These are phyloP conservation scores for Chloebia gouldiae DNA, from an alignment of 2,113 vertebrate genomes.

Conservation along the genomic window DNA sequence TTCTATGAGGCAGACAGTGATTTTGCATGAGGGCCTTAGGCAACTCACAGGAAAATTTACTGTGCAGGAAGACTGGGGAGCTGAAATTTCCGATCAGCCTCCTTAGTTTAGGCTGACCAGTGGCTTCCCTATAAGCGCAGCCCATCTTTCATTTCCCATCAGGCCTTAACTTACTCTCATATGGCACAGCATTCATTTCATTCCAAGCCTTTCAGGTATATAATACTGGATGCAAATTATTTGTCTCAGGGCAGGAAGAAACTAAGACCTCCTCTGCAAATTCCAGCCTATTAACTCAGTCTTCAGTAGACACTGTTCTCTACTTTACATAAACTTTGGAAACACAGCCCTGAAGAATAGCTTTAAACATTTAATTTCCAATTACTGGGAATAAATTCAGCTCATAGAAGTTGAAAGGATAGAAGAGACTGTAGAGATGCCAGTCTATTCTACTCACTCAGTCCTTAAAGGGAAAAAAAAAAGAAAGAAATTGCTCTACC, in stretches of 20 bases:
- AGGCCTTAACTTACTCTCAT: neutral
- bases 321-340: neutral
- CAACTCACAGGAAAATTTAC: neutral
- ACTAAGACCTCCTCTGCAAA: neutral
- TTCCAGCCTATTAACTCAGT: neutral
- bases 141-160: neutral
- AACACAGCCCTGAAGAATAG: neutral
- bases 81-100: neutral
- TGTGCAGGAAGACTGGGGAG: neutral
- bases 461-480: neutral
- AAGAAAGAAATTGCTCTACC: neutral
- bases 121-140: rapidly evolving
- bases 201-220: neutral
- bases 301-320: neutral
- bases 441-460: neutral
- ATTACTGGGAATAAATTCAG: neutral
- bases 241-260: neutral
- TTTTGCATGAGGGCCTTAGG: neutral
- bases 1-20: neutral
- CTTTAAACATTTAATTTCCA: neutral
- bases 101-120: neutral
- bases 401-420: neutral
- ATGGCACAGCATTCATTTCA: neutral
- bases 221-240: neutral
- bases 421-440: neutral